These are phyloP conservation scores for Drepanosiphum platanoidis DNA, from an alignment of 2,888 invertebrate species.

Conservation along the genomic window DNA sequence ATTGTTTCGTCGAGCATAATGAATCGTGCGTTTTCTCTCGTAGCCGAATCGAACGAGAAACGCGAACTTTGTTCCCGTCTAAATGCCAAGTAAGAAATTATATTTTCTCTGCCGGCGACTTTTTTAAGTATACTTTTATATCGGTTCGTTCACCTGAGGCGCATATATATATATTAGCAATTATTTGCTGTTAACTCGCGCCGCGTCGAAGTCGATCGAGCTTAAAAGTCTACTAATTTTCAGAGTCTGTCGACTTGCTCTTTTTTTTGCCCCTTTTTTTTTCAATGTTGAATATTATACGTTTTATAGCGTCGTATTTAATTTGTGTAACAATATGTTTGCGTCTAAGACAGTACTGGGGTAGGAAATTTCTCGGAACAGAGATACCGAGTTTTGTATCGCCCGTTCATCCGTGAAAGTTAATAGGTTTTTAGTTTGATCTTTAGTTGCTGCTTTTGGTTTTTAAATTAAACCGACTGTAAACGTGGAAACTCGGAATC, in stretches of 20 bases:
- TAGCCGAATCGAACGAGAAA: too few species aligned
- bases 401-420: constrained; percentile 7
- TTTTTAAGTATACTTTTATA: too few species aligned
- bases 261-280: background rate
- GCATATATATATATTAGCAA: too few species aligned
- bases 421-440: constrained; percentile 16
- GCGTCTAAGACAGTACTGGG: background rate
- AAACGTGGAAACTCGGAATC: background rate
- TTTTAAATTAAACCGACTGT: constrained; percentile 37
- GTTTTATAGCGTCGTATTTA: background rate
- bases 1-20: too few species aligned
- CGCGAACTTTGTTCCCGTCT: too few species aligned
- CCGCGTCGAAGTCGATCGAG: background rate
- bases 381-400: background rate
- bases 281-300: background rate
- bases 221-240: background rate
- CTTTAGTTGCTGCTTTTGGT: background rate
- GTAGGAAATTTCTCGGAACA: background rate
- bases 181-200: background rate
- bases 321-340: background rate
- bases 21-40: too few species aligned
- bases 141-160: background rate
- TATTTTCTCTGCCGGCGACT: too few species aligned
- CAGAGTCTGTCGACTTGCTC: too few species aligned
- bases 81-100: too few species aligned